Evolutionary conservation across 2,113 vertebrate species (phyloP).

Genomic region (Colius striatus): DNA sequence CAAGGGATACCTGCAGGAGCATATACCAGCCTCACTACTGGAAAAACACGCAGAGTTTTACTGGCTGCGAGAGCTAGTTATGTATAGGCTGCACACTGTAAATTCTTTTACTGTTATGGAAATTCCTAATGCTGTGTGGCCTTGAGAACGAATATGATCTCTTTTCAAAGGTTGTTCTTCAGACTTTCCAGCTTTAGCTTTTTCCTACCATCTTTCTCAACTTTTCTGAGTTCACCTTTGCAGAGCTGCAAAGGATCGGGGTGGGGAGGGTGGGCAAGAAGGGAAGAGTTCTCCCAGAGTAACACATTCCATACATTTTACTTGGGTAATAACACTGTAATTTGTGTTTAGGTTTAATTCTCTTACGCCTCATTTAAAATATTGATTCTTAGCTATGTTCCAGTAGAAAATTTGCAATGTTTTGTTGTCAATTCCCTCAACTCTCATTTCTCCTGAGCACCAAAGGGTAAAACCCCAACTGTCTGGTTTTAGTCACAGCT

Average conservation of each 20-base stretch:
- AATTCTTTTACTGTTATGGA: conserved; percentile 69
- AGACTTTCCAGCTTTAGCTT: conserved; percentile 65
- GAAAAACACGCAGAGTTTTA: background rate
- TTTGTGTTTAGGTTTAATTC: conserved; percentile 32
- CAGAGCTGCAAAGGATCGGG: background rate
- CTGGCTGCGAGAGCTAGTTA: conserved; percentile 19
- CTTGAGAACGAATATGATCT: conserved; percentile 54
- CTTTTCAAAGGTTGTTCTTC: conserved; percentile 63
- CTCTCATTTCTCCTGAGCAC: background rate
- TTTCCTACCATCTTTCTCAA: conserved; percentile 51
- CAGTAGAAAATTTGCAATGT: background rate
- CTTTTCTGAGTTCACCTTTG: conserved; percentile 12
- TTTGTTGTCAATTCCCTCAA: conserved; percentile 16
- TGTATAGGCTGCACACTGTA: conserved; percentile 48
- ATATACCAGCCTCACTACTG: background rate
- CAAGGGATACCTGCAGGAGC: background rate
- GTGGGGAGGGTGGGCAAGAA: background rate
- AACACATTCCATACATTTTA: conserved; percentile 9
- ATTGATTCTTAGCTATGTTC: background rate
- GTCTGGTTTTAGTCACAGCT: conserved; percentile 1
- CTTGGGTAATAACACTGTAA: background rate
- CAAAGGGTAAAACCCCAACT: conserved; percentile 7
- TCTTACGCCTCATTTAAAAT: background rate
- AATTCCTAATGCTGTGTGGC: conserved; percentile 70
- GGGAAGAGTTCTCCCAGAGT: conserved; percentile 7